phyloP scores from a whole-genome alignment of 92 coral and sea anemone species.

The Phymanthus crucifer region DNA sequence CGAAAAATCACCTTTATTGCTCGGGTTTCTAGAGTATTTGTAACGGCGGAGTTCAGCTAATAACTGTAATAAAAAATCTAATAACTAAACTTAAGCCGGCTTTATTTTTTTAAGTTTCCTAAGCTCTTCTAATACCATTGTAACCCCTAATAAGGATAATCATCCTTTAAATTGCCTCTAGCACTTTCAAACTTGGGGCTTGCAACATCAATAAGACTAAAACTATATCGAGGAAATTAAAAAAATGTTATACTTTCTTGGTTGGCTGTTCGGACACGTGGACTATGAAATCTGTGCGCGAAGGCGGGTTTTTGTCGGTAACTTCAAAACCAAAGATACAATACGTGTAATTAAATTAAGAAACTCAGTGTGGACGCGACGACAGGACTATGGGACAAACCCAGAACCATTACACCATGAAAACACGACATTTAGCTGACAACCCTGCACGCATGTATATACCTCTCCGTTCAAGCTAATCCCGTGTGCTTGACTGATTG shows the following conservation, averaged over 20 bases:
- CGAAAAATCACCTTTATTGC: not conserved
- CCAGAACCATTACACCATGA: not conserved
- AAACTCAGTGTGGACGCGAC: constrained; percentile 11
- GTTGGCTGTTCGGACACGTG: constrained; percentile 19
- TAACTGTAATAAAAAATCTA: too few species aligned
- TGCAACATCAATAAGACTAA: constrained; percentile 1
- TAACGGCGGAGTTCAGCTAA: not conserved
- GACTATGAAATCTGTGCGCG: not conserved
- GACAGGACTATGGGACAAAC: not conserved
- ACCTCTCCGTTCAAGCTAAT: not conserved
- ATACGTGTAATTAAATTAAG: constrained; percentile 46
- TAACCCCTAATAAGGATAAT: constrained; percentile 18
- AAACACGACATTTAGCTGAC: not conserved
- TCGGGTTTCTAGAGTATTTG: not conserved
- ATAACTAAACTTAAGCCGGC: constrained; percentile 3
- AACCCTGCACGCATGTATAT: constrained; percentile 4
- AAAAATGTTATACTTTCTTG: not conserved
- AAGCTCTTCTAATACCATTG: constrained; percentile 20
- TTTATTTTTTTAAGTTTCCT: constrained; percentile 16
- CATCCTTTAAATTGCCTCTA: constrained; percentile 5
- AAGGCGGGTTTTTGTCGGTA: constrained; percentile 43
- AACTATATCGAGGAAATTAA: constrained; percentile 27
- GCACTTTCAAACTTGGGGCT: not conserved
- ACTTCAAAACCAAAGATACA: constrained; percentile 29
- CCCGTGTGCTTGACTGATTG: not conserved